Evolutionary conservation across 2,888 invertebrate genomes (phyloP).

Genomic region (Chelonus formosanus): DNA sequence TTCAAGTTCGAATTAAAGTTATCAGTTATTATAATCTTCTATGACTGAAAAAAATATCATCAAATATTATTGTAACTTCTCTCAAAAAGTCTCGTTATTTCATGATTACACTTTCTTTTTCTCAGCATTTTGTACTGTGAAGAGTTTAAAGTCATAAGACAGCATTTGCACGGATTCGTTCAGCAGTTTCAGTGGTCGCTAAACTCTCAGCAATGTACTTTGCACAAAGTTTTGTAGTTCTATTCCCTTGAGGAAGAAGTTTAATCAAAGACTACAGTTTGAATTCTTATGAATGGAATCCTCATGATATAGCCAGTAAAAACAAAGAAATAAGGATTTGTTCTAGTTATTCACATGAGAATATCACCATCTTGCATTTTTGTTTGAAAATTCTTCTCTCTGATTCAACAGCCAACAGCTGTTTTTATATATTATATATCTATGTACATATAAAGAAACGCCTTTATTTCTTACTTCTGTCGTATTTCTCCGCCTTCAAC

Average conservation of each 20-base stretch:
- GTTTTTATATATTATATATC: neutral
- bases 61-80: no score
- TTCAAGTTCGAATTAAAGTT: no score
- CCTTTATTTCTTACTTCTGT: slow-evolving; percentile 2
- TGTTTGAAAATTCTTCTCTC: no score
- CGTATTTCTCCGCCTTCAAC: neutral
- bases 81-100: no score
- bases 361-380: no score
- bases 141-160: neutral
- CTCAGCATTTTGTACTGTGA: no score
- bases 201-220: neutral
- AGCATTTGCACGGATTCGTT: slow-evolving; percentile 2
- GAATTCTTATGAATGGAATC: no score
- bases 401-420: neutral
- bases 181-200: slow-evolving; percentile 4
- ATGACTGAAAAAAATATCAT: no score
- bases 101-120: no score
- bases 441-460: neutral
- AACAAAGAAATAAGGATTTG: neutral
- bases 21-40: no score
- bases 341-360: no score
- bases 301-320: neutral
- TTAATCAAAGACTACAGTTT: slow-evolving; percentile 22
- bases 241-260: slow-evolving; percentile 17
- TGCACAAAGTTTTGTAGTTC: neutral